These are phyloP conservation scores for Crioceris asparagi DNA, from an alignment of 2,888 invertebrate species.

Conservation along the genomic window DNA sequence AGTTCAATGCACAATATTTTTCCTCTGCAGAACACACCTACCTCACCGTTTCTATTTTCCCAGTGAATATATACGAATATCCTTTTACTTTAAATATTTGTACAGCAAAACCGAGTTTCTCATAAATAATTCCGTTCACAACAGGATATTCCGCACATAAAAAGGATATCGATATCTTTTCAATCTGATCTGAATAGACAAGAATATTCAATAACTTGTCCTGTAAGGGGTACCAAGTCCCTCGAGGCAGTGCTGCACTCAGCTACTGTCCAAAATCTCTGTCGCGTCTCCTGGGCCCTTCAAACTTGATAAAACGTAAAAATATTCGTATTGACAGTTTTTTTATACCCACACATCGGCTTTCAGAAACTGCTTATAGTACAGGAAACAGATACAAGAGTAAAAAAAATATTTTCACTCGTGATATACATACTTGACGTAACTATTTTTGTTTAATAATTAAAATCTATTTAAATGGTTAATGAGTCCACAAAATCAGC, in stretches of 20 bases:
- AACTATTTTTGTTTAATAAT: too few species aligned
- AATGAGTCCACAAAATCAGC: too few species aligned
- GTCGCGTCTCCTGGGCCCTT: slow-evolving; percentile 29
- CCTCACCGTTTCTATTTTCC: too few species aligned
- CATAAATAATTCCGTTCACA: slow-evolving; percentile 28
- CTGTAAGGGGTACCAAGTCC: slow-evolving; percentile 28
- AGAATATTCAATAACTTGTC: slow-evolving; percentile 32
- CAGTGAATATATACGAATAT: background rate
- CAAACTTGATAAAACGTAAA: slow-evolving; percentile 31
- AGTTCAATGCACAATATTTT: too few species aligned
- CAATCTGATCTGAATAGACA: slow-evolving; percentile 30
- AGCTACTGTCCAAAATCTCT: slow-evolving; percentile 36
- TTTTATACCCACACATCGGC: slow-evolving; percentile 10
- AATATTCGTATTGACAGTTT: slow-evolving; percentile 32
- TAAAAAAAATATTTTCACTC: too few species aligned
- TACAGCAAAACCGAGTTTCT: slow-evolving; percentile 16
- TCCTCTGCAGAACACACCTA: too few species aligned
- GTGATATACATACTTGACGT: too few species aligned
- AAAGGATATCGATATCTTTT: slow-evolving; percentile 25
- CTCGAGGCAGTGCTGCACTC: slow-evolving; percentile 30
- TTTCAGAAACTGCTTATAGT: background rate
- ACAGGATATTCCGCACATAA: slow-evolving; percentile 26
- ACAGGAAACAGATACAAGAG: background rate
- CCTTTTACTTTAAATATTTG: slow-evolving; percentile 15
- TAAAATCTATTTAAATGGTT: too few species aligned